Evolutionary conservation across 2,797 vertebrate species (phyloP).

Genomic region (Oophaga sylvatica): DNA sequence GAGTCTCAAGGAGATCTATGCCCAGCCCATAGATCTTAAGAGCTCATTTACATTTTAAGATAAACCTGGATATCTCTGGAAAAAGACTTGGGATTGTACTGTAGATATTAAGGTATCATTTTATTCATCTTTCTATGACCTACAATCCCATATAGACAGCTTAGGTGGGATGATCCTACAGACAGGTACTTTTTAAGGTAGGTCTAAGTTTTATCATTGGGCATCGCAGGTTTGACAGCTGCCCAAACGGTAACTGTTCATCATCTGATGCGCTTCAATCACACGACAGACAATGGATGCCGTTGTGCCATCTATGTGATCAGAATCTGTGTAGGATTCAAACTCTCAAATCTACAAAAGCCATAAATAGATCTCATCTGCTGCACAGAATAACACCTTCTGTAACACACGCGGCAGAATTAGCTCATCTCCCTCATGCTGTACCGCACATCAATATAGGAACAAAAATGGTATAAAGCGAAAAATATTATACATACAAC

Average conservation of each 20-base stretch:
- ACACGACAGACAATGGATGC: not conserved
- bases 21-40: too few relatives aligned
- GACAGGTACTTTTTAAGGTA: not conserved
- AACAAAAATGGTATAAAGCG: not conserved
- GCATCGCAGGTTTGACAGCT: not conserved
- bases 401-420: conserved; percentile 9
- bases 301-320: not conserved
- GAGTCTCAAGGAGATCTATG: too few relatives aligned
- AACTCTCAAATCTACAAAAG: not conserved
- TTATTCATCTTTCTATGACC: too few relatives aligned
- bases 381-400: conserved; percentile 33
- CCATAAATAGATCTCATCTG: conserved; percentile 47
- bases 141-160: too few relatives aligned
- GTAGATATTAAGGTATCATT: too few relatives aligned
- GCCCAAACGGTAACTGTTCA: not conserved
- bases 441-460: not conserved
- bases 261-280: not conserved
- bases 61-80: too few relatives aligned
- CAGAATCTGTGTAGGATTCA: not conserved
- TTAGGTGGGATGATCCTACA: too few relatives aligned
- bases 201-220: not conserved
- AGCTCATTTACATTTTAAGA: too few relatives aligned
- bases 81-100: too few relatives aligned
- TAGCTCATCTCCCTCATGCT: conserved; percentile 22
- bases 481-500: not conserved